Evolutionary conservation across 2,113 vertebrate genomes (phyloP).

Genomic region (Brachyhypopomus occidentalis): DNA sequence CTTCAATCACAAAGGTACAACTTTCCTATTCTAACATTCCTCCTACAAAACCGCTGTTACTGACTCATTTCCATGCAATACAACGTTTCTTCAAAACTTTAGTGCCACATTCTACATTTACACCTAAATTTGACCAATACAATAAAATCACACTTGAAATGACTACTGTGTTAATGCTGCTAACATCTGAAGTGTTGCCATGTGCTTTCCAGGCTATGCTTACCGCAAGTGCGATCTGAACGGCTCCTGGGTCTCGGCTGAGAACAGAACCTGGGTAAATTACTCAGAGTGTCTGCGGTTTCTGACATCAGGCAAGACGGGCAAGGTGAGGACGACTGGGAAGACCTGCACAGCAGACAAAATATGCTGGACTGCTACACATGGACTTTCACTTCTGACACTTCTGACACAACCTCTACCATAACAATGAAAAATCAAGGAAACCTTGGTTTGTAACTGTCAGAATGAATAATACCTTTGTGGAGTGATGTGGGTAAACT

Average conservation of each 20-base stretch:
- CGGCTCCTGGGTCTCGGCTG: conserved; percentile 62
- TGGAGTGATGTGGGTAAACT: no score
- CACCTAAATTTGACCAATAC: no score
- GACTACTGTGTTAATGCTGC: neutral
- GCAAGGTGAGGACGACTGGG: conserved; percentile 63
- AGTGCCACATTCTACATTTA: no score
- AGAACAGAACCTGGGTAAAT: conserved; percentile 85
- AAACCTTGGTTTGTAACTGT: no score
- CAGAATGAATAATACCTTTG: no score
- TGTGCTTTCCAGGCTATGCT: conserved; percentile 68
- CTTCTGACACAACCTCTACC: no score
- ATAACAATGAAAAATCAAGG: no score
- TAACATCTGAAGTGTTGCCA: neutral
- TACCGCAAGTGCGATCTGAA: conserved; percentile 82
- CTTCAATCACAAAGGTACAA: conserved; percentile 87
- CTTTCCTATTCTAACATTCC: neutral
- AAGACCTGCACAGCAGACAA: neutral
- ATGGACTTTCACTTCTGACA: no score
- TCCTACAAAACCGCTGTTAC: no score
- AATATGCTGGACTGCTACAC: no score
- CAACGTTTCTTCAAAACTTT: neutral
- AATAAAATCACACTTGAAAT: no score
- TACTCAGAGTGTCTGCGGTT: conserved; percentile 85
- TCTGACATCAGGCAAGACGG: conserved; percentile 69
- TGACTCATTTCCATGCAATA: neutral